Evolutionary conservation across 2,797 vertebrate species (phyloP).

Genomic region (Clamator glandarius): DNA sequence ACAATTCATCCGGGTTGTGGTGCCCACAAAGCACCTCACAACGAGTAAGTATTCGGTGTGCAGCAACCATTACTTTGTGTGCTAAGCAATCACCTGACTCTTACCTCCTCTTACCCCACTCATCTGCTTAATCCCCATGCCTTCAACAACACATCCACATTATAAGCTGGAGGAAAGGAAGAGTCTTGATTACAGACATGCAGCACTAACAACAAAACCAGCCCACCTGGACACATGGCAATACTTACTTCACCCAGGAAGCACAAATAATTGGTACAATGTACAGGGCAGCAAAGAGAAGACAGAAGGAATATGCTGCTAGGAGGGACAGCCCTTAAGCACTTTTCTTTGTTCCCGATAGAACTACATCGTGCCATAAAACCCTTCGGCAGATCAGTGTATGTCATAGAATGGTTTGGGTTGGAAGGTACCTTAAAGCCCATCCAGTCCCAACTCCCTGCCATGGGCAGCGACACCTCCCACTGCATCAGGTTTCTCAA

Average conservation of each 20-base stretch:
- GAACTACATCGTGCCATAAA: background rate
- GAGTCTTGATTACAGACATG: rapidly evolving
- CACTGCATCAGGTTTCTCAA: too few relatives aligned
- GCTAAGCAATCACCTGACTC: background rate
- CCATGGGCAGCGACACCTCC: too few relatives aligned
- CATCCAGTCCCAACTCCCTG: too few relatives aligned
- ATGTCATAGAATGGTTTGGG: too few relatives aligned
- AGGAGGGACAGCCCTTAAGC: background rate
- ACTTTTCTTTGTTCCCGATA: background rate
- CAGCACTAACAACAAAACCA: background rate
- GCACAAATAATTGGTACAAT: background rate
- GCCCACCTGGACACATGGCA: background rate
- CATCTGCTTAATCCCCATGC: background rate
- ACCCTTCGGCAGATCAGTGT: too few relatives aligned
- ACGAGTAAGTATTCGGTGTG: rapidly evolving
- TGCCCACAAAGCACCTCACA: background rate
- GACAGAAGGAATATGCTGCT: background rate
- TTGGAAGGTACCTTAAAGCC: too few relatives aligned
- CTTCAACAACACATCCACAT: rapidly evolving
- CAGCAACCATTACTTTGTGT: background rate
- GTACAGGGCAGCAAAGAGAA: background rate
- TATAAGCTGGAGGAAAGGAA: background rate
- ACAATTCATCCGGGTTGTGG: background rate
- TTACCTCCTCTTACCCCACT: background rate
- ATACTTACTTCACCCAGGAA: background rate